Base-by-base conservation (phyloP, 2,888 invertebrate genomes). In the Bombylius major region DNA sequence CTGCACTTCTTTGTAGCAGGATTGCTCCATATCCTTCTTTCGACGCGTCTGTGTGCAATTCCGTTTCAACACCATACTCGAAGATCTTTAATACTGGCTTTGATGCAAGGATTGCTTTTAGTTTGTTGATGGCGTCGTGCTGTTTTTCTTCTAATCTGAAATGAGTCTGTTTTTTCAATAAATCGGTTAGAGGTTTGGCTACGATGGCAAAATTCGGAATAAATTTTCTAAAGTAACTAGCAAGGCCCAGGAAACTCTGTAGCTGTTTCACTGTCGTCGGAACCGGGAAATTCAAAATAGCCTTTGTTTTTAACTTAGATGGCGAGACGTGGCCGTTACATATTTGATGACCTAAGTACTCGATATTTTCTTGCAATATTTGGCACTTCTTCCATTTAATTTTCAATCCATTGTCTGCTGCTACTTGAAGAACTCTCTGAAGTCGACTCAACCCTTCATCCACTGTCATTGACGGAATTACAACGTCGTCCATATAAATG, bases 171-270 rank as follows among this genome's bases (percentile, higher is more conserved):
- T 57, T 44, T 13, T 57, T 34, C 36, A 54, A 9, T 31, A 57
- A 42, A 32, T 57, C 57, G 9, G 47, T 55, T 34, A 55, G 23
- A 1, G 51, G 48, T 33, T 53, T 50, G 4, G 50, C 55, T 45
- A 31, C 23, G 7, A 55, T 5, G 9, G 57, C 42, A 44, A 55
- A 58, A 7, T 50, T 50, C 13, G 49, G 42, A 49, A 58, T 58
- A 42, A 47, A 55, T n/a, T 58, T 53, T 23, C 51, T 32, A 14
- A 55, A 58, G 14, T 59, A 54, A 1, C 54, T 58, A 0, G 58
- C 55, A 11, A 56, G 13, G 5, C 56, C 58, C 4, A 56, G 47
- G n/a, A 60, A 59, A 34, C 59, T 54, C 50, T 58, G 58, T 12
- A 60, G 4, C n/a, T 58, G 55, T 9, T 51, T 56, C 9, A 44